These are phyloP conservation scores for Drosophila multiciliata DNA, from an alignment of 2,888 invertebrate species.

Conservation along the genomic window DNA sequence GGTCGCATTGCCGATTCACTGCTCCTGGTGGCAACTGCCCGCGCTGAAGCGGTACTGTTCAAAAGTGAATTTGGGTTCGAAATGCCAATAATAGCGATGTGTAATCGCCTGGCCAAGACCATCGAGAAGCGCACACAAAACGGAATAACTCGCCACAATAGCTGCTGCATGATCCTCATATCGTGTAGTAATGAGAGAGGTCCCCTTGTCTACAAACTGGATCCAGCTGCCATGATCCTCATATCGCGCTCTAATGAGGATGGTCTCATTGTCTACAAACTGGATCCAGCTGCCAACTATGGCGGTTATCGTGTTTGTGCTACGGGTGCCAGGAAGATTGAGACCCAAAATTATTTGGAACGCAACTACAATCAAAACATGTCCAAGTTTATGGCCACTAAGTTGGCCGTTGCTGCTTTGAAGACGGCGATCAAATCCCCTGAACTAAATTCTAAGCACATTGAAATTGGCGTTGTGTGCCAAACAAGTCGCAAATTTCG, in stretches of 20 bases:
- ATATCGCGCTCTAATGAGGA: background rate
- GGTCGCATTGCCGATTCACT: background rate
- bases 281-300: background rate
- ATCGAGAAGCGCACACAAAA: background rate
- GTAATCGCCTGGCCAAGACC: background rate
- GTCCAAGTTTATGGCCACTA: background rate
- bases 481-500: background rate
- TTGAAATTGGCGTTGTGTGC: background rate
- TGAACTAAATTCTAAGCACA: background rate
- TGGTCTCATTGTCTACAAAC: background rate
- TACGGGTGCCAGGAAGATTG: background rate
- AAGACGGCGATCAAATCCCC: background rate
- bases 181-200: background rate
- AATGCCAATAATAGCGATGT: background rate
- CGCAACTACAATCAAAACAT: background rate
- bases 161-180: background rate
- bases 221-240: background rate
- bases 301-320: background rate
- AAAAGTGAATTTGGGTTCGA: fast-evolving
- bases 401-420: background rate
- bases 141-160: background rate
- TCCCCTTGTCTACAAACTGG: background rate
- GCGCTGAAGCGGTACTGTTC: background rate
- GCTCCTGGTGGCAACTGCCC: background rate
- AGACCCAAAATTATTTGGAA: background rate